Evolutionary conservation across 2,113 vertebrate species (phyloP).

Genomic region (Crotalus viridis): DNA sequence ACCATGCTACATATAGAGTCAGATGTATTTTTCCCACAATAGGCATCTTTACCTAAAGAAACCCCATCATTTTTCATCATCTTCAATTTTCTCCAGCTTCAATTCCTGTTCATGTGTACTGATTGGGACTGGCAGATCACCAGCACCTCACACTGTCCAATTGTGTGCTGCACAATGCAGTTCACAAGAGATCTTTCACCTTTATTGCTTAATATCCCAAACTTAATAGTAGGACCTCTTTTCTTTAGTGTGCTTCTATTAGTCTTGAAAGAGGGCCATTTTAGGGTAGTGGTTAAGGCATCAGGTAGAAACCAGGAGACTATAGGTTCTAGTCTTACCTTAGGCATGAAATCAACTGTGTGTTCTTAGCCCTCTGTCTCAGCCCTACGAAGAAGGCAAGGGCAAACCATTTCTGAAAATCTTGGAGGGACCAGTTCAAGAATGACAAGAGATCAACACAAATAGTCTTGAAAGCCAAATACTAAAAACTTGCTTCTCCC

Average conservation of each 20-base stretch:
- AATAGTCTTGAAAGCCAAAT: background rate
- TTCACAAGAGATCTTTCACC: background rate
- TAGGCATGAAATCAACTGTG: background rate
- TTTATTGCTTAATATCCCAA: background rate
- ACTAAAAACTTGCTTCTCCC: background rate
- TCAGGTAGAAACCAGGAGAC: background rate
- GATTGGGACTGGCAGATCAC: background rate
- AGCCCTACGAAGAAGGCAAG: background rate
- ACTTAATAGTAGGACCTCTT: background rate
- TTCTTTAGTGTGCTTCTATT: background rate
- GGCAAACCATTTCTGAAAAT: background rate
- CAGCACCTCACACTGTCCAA: background rate
- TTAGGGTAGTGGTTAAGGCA: background rate
- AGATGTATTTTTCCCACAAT: background rate
- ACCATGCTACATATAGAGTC: background rate
- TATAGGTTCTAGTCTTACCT: background rate
- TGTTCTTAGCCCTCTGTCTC: background rate
- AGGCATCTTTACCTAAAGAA: background rate
- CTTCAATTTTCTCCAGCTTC: background rate
- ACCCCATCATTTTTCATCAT: background rate
- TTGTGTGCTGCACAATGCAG: background rate
- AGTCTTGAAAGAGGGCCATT: background rate
- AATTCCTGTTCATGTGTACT: background rate
- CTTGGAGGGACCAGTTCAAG: background rate
- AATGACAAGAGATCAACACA: background rate